phyloP scores from a whole-genome alignment of 2,113 vertebrate species.

The Lichenostomus cassidix region DNA sequence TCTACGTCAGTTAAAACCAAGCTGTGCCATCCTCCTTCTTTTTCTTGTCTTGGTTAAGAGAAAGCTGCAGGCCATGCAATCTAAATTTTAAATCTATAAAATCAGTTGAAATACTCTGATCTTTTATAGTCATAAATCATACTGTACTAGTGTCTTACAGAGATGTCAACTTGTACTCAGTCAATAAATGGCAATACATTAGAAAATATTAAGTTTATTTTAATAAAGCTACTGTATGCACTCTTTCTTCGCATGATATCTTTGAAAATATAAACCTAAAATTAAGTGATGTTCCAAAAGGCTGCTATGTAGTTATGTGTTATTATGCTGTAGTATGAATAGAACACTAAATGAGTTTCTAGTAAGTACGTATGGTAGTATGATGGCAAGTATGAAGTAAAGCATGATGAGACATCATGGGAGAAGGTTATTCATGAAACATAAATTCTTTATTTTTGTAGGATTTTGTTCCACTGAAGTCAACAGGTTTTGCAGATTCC shows the following conservation, averaged over 20 bases:
- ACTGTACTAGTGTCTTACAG: not conserved
- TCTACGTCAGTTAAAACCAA: not conserved
- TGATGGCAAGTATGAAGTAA: not conserved
- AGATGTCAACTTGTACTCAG: not conserved
- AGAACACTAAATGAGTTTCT: not conserved
- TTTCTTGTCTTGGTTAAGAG: not conserved
- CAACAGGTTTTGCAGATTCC: not conserved
- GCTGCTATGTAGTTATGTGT: not conserved
- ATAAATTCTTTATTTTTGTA: not conserved
- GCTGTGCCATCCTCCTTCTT: not conserved
- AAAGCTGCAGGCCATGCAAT: not conserved
- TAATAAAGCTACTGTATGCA: not conserved
- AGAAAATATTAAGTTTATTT: not conserved
- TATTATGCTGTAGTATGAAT: not conserved
- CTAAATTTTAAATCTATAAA: not conserved
- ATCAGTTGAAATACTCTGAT: not conserved
- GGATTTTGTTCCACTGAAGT: not conserved
- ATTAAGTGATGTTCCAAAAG: not conserved
- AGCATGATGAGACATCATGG: not conserved
- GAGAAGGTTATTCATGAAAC: not conserved
- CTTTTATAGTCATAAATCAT: not conserved
- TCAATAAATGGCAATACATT: not conserved
- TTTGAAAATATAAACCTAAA: not conserved
- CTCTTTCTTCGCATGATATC: not conserved
- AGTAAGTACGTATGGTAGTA: not conserved